Evolutionary conservation across 2,888 invertebrate species (phyloP).

Genomic region (Lasiommata megera): DNA sequence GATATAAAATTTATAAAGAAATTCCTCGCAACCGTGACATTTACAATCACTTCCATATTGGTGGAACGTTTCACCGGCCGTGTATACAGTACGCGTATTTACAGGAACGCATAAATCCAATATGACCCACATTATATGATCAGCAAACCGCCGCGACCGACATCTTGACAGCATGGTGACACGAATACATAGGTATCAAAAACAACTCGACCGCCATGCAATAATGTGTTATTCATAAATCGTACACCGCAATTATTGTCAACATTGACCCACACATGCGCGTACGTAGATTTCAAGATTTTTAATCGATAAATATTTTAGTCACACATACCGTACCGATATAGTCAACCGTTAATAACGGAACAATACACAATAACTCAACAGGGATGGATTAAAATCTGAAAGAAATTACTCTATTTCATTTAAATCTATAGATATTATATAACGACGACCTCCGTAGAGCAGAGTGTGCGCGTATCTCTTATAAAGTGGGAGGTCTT

Average conservation of each 20-base stretch:
- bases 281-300: constrained; percentile 7
- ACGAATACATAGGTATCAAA: constrained; percentile 2
- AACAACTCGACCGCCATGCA: constrained; percentile 11
- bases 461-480: too few relatives aligned
- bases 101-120: constrained; percentile 24
- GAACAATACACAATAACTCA: background rate
- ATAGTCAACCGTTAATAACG: background rate
- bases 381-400: background rate
- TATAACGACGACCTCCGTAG: too few relatives aligned
- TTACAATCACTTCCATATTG: constrained; percentile 20
- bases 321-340: background rate
- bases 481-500: too few relatives aligned
- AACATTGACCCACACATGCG: constrained; percentile 36
- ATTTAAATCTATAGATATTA: too few relatives aligned
- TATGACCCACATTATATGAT: constrained; percentile 36
- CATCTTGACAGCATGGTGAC: constrained; percentile 18
- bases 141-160: constrained; percentile 32
- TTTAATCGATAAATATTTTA: background rate
- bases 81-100: constrained; percentile 11
- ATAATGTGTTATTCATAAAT: constrained; percentile 29
- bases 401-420: too few relatives aligned
- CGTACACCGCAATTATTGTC: constrained; percentile 27
- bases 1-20: constrained; percentile 15
- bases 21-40: constrained; percentile 30
- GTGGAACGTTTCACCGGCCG: background rate